Evolutionary conservation across 2,797 vertebrate species (phyloP).

Genomic region (Amazona ochrocephala): DNA sequence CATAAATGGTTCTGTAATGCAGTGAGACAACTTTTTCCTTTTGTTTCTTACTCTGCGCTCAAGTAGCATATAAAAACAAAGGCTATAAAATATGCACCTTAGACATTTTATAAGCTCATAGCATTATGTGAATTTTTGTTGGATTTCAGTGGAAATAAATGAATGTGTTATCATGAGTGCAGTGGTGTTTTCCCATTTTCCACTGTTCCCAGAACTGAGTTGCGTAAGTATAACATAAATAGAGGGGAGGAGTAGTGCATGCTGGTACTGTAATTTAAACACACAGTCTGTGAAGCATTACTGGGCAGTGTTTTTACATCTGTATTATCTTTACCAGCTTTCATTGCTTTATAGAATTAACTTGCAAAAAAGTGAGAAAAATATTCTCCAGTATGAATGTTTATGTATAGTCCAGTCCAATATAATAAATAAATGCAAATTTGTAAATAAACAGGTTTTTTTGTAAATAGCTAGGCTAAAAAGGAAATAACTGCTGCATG

Average conservation of each 20-base stretch:
- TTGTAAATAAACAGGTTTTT: background rate
- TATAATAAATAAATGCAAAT: background rate
- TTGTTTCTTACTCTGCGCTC: background rate
- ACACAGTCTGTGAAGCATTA: background rate
- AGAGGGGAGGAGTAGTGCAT: background rate
- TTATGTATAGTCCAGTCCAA: background rate
- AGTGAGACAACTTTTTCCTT: background rate
- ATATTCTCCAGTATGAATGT: background rate
- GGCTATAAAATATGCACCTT: background rate
- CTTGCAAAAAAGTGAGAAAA: background rate
- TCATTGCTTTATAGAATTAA: background rate
- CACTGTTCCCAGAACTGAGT: background rate
- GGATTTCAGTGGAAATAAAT: background rate
- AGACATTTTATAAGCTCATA: background rate
- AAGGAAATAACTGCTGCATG: background rate
- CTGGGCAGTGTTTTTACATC: background rate
- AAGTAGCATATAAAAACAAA: background rate
- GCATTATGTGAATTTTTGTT: background rate
- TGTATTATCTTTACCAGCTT: constrained; percentile 32
- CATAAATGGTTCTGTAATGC: background rate
- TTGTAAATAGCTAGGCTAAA: background rate
- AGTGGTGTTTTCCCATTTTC: background rate
- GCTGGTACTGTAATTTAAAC: constrained; percentile 11
- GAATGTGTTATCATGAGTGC: background rate
- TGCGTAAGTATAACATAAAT: background rate